Conservation (phyloP, 2,113 vertebrate species). For the Lophius piscatorius region DNA sequence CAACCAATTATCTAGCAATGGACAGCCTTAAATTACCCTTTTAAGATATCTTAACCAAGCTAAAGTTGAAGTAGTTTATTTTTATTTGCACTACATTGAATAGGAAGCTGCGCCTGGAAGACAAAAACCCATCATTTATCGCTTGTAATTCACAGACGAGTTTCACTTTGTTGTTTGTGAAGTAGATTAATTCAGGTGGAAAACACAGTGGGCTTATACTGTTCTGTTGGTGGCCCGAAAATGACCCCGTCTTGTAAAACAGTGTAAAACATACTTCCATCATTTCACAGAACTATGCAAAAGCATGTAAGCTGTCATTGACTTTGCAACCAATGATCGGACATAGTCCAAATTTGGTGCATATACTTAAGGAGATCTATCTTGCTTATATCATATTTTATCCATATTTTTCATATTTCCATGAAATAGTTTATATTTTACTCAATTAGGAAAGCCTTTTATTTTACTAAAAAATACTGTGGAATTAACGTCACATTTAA, state of each 20-base stretch:
- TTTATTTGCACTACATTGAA: constrained; percentile 42
- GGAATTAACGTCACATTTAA: too few species aligned
- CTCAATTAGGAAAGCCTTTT: too few species aligned
- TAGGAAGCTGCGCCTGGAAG: background rate
- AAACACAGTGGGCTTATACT: constrained; percentile 24
- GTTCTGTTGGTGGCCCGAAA: constrained; percentile 18
- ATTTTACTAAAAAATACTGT: too few species aligned
- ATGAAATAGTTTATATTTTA: too few species aligned
- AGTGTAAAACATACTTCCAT: constrained; percentile 25
- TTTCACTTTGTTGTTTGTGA: constrained; percentile 38
- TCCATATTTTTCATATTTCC: too few species aligned
- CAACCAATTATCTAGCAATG: constrained; percentile 10
- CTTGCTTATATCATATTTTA: too few species aligned
- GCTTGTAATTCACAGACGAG: constrained; percentile 26
- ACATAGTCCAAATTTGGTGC: too few species aligned
- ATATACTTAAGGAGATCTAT: too few species aligned
- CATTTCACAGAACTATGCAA: constrained; percentile 17
- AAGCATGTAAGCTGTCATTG: constrained; percentile 15
- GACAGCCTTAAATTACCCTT: constrained; percentile 16
- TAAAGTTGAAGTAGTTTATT: too few species aligned
- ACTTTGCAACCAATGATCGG: too few species aligned
- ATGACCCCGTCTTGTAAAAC: constrained; percentile 21
- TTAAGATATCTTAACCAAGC: too few species aligned
- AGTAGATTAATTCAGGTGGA: constrained; percentile 44
- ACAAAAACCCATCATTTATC: constrained; percentile 9